Evolutionary conservation across 2,888 invertebrate genomes (phyloP), one percentile per base, ranked within the genome.

Genomic region (Spisula subtruncata): DNA sequence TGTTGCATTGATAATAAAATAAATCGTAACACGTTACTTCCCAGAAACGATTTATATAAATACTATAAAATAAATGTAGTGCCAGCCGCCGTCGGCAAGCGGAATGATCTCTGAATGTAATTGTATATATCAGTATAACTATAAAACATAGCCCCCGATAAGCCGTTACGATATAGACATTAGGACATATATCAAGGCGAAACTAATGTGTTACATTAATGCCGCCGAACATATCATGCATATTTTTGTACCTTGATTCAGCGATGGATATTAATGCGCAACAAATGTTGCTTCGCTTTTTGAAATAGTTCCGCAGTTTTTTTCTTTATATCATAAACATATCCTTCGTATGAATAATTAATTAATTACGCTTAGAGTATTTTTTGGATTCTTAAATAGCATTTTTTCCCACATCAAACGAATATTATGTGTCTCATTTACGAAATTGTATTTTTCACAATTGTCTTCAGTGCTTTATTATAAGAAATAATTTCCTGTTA

Each of bases 281-380:
- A 75, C 75, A 75, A 75, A 75, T 75, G 75, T 75, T 8, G 75
- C 75, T 75, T 8, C 75, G 35, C 71, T 35, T 75, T 75, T 75
- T 75, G 32, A 75, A 75, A 75, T 75, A 75, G 32, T 75, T 75
- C 75, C 32, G 5, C 18, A 75, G 10, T 16, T 75, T 75, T 75
- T 75, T 75, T 2, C 75, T 32, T 75, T 12, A 75, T 75, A 35
- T 35, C 18, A 75, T 75, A 35, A 75, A 32, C 75, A 18, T 12
- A 35, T 75, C 10, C 12, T 25, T 75, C 75, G 18, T 75, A 32
- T 18, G 75, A 75, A 75, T 75, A 75, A 75, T 75, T 75, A 32
- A 75, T 75, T 35, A 75, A 32, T 75, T 35, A 32, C 18, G 18
- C 35, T 75, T 35, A 16, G 10, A 12, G 35, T 8, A 35, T 18